These are phyloP conservation scores for Rhingia rostrata DNA, from an alignment of 2,888 invertebrate genomes.

Conservation along the genomic window DNA sequence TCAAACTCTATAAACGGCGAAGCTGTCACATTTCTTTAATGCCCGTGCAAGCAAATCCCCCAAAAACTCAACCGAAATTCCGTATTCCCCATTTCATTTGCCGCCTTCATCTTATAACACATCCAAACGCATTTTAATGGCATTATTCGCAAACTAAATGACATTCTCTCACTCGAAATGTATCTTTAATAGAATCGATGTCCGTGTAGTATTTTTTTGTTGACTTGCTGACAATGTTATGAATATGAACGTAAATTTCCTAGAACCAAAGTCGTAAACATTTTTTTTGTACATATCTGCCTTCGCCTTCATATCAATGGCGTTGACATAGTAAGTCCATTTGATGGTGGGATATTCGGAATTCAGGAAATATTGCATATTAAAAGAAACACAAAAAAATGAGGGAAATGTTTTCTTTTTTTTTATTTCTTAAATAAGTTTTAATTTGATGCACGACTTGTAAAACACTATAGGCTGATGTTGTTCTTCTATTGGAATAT, in stretches of 20 bases:
- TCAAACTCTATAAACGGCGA: too few species aligned
- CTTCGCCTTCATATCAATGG: slow-evolving; percentile 7
- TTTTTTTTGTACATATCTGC: slow-evolving; percentile 1
- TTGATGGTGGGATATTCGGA: slow-evolving; percentile 19
- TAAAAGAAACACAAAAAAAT: not conserved
- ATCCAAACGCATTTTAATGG: not conserved
- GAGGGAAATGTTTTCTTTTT: not conserved
- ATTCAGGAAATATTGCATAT: slow-evolving; percentile 17
- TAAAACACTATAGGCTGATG: slow-evolving; percentile 22
- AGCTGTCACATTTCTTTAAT: not conserved
- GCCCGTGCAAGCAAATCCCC: not conserved
- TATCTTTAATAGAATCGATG: not conserved
- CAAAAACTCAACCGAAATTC: too few species aligned
- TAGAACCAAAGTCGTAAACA: slow-evolving; percentile 25
- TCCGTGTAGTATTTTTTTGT: slow-evolving; percentile 1
- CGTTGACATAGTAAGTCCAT: slow-evolving; percentile 24
- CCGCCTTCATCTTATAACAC: slow-evolving; percentile 6
- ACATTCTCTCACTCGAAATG: slow-evolving; percentile 10
- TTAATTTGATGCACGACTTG: slow-evolving; percentile 9
- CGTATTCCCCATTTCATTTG: not conserved
- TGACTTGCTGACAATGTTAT: slow-evolving; percentile 28
- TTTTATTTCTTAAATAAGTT: slow-evolving; percentile 22
- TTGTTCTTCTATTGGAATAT: slow-evolving; percentile 16
- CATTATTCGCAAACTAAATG: slow-evolving; percentile 34
- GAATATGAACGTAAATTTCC: slow-evolving; percentile 15